Evolutionary conservation across 2,113 vertebrate genomes (phyloP).

Genomic region (Micronisus gabar): DNA sequence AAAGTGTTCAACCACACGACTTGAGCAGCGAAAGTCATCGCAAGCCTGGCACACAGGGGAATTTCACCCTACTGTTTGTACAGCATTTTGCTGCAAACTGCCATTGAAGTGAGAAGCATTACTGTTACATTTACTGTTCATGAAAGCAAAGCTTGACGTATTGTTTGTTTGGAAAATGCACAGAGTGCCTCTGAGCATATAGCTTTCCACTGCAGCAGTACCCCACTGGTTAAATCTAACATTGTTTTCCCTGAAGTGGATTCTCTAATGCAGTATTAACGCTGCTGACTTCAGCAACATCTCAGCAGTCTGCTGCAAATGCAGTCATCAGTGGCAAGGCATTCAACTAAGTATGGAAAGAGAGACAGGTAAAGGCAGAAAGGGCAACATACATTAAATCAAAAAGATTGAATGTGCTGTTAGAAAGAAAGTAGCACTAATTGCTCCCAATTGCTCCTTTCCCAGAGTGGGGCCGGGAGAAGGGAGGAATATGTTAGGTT

Average conservation of each 20-base stretch:
- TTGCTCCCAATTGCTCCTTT: neutral
- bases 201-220: neutral
- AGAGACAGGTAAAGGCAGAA: neutral
- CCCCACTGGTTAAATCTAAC: neutral
- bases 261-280: slow-evolving; percentile 20
- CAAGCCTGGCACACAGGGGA: neutral
- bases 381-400: neutral
- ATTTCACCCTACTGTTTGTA: neutral
- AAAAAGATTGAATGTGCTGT: neutral
- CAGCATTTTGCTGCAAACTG: neutral
- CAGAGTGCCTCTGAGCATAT: neutral
- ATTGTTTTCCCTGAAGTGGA: slow-evolving; percentile 24
- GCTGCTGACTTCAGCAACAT: slow-evolving; percentile 70
- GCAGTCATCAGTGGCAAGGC: neutral
- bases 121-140: neutral
- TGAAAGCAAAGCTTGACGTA: slow-evolving; percentile 22
- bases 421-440: neutral
- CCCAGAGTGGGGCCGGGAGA: neutral
- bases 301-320: slow-evolving; percentile 34
- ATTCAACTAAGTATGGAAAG: neutral
- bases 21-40: neutral
- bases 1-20: neutral
- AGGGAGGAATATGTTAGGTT: neutral
- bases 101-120: neutral
- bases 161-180: neutral